Evolutionary conservation across 2,797 vertebrate species (phyloP).

Genomic region (Falco biarmicus): DNA sequence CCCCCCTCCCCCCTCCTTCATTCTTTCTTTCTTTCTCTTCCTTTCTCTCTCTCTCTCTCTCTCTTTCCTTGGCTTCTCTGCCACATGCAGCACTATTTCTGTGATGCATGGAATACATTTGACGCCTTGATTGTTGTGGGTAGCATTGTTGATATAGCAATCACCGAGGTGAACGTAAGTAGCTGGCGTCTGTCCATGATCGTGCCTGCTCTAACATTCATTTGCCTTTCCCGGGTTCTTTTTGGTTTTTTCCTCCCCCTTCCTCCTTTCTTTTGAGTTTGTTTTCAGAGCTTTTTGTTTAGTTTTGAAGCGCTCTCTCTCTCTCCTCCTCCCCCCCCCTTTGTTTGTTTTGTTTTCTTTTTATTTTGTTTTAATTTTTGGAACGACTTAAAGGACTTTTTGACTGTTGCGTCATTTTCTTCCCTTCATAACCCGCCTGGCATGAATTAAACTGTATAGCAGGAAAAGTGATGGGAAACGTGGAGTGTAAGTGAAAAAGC

Average conservation of each 20-base stretch:
- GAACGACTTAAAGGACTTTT: conserved; percentile 71
- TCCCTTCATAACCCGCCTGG: conserved; percentile 80
- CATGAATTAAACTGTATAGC: conserved; percentile 92
- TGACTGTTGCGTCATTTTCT: conserved; percentile 77
- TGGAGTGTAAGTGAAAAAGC: conserved; percentile 52
- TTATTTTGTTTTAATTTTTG: conserved; percentile 55
- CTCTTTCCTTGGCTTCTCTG: conserved; percentile 80
- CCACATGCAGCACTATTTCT: conserved; percentile 99
- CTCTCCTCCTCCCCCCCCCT: neutral
- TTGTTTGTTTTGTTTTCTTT: neutral
- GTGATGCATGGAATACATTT: conserved; percentile 99
- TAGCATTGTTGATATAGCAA: conserved; percentile 99
- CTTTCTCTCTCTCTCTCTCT: conserved; percentile 72
- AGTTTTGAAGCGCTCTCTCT: conserved; percentile 11
- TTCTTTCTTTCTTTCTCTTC: conserved; percentile 73
- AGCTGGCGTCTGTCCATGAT: conserved; percentile 88
- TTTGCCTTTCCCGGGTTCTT: conserved; percentile 77
- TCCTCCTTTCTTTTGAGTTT: conserved; percentile 44
- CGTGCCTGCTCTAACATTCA: conserved; percentile 84
- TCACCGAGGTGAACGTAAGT: conserved; percentile 99
- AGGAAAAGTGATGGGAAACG: conserved; percentile 74
- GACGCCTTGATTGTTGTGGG: conserved; percentile 99
- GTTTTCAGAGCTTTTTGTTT: conserved; percentile 49
- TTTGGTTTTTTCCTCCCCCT: conserved; percentile 14
- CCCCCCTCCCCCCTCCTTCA: conserved; percentile 32